phyloP scores from a whole-genome alignment of 2,113 vertebrate genomes.

The Siniperca knerii region DNA sequence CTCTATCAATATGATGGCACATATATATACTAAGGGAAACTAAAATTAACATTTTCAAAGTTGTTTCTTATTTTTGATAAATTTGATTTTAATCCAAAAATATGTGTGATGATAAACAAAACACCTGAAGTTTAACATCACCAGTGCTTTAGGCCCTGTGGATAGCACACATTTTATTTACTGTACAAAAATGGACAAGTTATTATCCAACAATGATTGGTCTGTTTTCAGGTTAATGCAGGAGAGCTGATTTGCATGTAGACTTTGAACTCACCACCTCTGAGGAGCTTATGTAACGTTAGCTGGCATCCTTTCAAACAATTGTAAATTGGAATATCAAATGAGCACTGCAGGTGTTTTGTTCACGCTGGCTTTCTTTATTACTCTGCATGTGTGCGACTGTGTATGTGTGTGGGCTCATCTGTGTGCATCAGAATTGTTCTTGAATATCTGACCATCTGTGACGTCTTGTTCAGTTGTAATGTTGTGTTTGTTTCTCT shows the following conservation, averaged over 20 bases:
- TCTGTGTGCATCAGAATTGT: conserved; percentile 35
- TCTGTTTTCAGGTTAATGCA: not conserved
- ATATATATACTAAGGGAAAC: not conserved
- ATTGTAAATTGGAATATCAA: conserved; percentile 15
- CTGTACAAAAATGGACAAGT: not conserved
- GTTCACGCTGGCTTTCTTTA: conserved; percentile 50
- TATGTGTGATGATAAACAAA: conserved; percentile 53
- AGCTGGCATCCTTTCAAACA: conserved; percentile 11
- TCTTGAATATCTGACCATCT: conserved; percentile 34
- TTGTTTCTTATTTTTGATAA: not conserved
- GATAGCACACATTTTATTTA: not conserved
- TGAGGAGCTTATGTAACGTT: not conserved
- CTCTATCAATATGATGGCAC: conserved; percentile 15
- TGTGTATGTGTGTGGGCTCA: conserved; percentile 7
- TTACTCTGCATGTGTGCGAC: conserved; percentile 15
- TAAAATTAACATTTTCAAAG: conserved; percentile 11
- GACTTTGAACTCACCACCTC: not conserved
- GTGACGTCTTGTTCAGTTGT: conserved; percentile 17
- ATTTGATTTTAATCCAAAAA: conserved; percentile 23
- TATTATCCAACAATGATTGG: not conserved
- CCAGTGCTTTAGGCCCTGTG: not conserved
- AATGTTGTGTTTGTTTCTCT: conserved; percentile 63
- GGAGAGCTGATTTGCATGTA: conserved; percentile 11
- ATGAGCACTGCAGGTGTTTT: conserved; percentile 69
- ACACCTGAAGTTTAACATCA: conserved; percentile 54